Percentiles rank a stretch among this genome's conserved stretches.
These are phyloP conservation scores for Portunus trituberculatus DNA, from an alignment of 1,140 invertebrate species.

Conservation along the genomic window DNA sequence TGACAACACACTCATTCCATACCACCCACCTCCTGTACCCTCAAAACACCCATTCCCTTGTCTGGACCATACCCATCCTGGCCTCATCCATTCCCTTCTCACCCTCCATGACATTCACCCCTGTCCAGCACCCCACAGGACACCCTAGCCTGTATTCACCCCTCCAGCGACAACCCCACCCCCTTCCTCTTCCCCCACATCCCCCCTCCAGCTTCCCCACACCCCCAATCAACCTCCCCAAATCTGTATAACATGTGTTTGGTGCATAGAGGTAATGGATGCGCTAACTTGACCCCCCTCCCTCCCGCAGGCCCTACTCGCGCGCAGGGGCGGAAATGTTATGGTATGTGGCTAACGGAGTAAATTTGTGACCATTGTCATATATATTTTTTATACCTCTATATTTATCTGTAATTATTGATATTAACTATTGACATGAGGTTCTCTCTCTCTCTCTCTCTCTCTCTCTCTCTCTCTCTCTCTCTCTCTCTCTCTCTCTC, in stretches of 20 bases:
- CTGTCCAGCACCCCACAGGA: neutral
- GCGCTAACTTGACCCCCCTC: conserved; percentile 54
- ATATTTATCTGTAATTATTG: neutral
- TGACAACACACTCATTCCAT: no score
- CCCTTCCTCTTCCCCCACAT: neutral
- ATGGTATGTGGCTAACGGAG: conserved; percentile 57
- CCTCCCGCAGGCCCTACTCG: conserved; percentile 66
- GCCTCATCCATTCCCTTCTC: neutral
- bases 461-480: conserved; percentile 2
- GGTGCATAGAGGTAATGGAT: neutral
- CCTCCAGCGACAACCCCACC: neutral
- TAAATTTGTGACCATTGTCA: neutral
- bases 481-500: no score
- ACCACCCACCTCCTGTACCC: no score
- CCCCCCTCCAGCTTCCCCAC: neutral
- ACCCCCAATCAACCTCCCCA: neutral
- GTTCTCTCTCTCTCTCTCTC: conserved; percentile 22
- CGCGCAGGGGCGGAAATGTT: conserved; percentile 63
- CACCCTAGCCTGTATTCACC: no score
- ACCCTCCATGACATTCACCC: neutral
- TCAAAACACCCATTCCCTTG: no score
- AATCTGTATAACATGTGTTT: conserved; percentile 5
- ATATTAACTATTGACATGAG: neutral
- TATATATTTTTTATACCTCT: neutral
- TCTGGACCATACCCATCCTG: neutral